Conservation (phyloP, 2,797 vertebrate species). For the Macrochelys suwanniensis region DNA sequence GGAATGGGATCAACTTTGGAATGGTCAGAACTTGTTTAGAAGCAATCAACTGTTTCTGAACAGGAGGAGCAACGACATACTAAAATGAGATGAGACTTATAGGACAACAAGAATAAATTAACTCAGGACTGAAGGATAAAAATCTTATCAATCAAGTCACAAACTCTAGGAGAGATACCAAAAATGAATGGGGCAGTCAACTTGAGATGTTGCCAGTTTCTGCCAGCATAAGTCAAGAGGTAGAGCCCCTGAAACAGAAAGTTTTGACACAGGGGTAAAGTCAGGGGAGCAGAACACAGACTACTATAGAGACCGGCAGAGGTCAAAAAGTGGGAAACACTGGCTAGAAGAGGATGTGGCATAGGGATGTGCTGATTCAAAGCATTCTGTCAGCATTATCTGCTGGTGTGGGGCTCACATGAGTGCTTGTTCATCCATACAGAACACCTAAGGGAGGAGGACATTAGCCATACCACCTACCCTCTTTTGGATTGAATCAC, state of each 20-base stretch:
- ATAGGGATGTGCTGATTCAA: background rate
- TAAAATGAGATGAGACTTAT: background rate
- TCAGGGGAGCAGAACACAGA: background rate
- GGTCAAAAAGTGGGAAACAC: background rate
- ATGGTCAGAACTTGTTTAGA: background rate
- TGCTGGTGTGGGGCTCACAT: background rate
- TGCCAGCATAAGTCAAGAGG: background rate
- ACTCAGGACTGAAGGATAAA: slow-evolving; percentile 2
- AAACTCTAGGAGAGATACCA: background rate
- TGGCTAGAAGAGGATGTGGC: background rate
- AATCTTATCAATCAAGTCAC: slow-evolving; percentile 30
- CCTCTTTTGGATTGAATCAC: background rate
- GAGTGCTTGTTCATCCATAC: accelerated
- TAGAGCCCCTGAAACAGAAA: background rate
- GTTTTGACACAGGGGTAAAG: background rate
- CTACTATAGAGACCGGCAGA: background rate
- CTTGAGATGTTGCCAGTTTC: background rate
- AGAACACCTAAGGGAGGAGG: background rate
- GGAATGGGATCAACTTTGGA: background rate
- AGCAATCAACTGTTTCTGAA: background rate
- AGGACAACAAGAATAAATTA: slow-evolving; percentile 24
- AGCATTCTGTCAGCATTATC: background rate
- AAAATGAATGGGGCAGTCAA: slow-evolving; percentile 20
- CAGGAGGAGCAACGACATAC: background rate
- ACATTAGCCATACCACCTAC: background rate